phyloP scores from a whole-genome alignment of 2,888 invertebrate species.

The Agrochola litura region DNA sequence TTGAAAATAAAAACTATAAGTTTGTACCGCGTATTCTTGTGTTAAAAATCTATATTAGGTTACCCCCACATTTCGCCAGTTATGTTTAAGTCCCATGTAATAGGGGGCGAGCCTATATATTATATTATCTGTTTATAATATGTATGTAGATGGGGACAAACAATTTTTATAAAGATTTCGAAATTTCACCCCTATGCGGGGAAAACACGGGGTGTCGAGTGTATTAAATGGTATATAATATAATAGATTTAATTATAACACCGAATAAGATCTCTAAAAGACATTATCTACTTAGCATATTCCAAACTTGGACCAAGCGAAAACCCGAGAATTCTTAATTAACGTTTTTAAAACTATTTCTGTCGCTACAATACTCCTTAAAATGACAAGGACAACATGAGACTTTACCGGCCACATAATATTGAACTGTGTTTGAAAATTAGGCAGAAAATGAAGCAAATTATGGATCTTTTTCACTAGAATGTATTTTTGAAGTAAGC shows the following conservation, averaged over 20 bases:
- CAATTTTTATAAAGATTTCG: neutral
- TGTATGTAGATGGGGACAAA: neutral
- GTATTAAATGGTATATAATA: neutral
- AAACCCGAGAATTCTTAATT: neutral
- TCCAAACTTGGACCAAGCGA: neutral
- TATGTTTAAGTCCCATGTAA: too few relatives aligned
- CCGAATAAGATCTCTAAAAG: neutral
- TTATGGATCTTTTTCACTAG: neutral
- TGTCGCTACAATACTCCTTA: neutral
- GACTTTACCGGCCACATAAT: neutral
- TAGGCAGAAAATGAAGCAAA: neutral
- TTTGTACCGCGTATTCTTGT: neutral
- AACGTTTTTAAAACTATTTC: neutral
- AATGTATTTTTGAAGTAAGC: constrained; percentile 9
- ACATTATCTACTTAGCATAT: neutral
- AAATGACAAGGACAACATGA: neutral
- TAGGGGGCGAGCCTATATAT: too few relatives aligned
- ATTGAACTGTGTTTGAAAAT: neutral
- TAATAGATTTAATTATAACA: neutral
- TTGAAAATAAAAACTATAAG: neutral
- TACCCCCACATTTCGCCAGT: too few relatives aligned
- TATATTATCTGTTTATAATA: neutral
- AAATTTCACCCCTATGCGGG: too few relatives aligned
- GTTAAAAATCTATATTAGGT: neutral
- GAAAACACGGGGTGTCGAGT: neutral